Base-by-base conservation (phyloP, 2,113 vertebrate genomes). In the Cephalopterus ornatus region DNA sequence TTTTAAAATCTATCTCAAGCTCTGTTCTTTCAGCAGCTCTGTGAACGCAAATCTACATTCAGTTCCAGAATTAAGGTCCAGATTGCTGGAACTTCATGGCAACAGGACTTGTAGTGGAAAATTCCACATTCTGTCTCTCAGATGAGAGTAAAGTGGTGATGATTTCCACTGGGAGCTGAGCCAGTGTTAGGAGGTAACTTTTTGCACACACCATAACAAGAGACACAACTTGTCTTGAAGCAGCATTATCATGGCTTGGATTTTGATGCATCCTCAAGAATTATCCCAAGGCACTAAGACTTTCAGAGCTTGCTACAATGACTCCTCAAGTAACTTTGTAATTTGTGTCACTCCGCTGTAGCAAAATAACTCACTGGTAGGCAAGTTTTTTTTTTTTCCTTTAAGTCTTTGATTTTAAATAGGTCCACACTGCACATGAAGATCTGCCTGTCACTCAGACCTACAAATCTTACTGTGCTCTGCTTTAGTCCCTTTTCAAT, bases 141-240 rank as follows among this genome's bases (percentile, higher is more conserved):
- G 85, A 95, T 65, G 71, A 89, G 83, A 89, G 83, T 16, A 73
- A 71, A 81, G 65, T 47, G 63, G 33, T 86, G 95, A 88, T 95
- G 92, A 94, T 81, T 92, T 95, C 68, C 61, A 12, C 50, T 84
- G 83, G 88, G 92, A 95, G 80, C 79, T 86, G 74, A 94, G 88
- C 94, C 93, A 94, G 67, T 30, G 86, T 87, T 61, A 78, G 89
- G 91, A 85, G 77, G 50, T 41, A 80, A 91, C 82, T 91, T 86
- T 59, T 28, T 92, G 61, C 82, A 91, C 55, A 74, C 42, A 22
- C 37, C 35, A 70, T 66, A 27, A 92, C 4, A 61, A 93, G 71
- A 92, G 46, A 52, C 26, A 53, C 63, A 67, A 84, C 44, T 81
- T 68, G 61, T 33, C 52, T 77, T 92, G 55, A 27, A 63, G 62